A percentile compares a stretch with the other conserved stretches of the same genome.
phyloP scores from a whole-genome alignment of 2,888 invertebrate genomes.

The Galeruca laticollis region DNA sequence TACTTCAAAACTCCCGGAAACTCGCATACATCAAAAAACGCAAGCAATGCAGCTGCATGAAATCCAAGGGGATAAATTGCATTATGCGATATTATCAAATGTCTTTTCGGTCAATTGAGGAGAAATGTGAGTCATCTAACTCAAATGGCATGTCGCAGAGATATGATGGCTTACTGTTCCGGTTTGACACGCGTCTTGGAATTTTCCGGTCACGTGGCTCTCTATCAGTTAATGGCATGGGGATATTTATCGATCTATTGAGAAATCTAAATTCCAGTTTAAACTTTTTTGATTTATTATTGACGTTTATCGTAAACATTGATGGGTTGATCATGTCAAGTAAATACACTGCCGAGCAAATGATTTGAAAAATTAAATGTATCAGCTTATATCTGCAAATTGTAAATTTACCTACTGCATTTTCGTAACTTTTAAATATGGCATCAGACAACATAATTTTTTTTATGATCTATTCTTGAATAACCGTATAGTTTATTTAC shows the following conservation, averaged over 20 bases:
- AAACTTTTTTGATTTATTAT: too few species aligned
- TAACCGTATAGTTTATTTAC: too few species aligned
- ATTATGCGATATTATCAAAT: conserved; percentile 30
- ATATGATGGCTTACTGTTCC: conserved; percentile 30
- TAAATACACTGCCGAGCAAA: too few species aligned
- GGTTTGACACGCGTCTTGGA: conserved; percentile 34
- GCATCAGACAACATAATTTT: too few species aligned
- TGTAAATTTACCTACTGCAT: too few species aligned
- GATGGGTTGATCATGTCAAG: background rate
- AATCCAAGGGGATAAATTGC: conserved; percentile 25
- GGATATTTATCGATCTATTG: background rate
- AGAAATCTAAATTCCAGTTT: too few species aligned
- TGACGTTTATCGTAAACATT: too few species aligned
- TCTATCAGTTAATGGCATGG: conserved; percentile 56
- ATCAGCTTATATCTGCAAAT: too few species aligned
- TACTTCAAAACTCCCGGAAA: conserved; percentile 2
- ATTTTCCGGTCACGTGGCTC: conserved; percentile 64
- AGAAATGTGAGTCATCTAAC: conserved; percentile 29
- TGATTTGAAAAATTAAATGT: too few species aligned
- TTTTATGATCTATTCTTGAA: too few species aligned
- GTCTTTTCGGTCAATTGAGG: conserved; percentile 34
- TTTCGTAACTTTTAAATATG: too few species aligned
- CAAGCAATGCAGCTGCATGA: conserved; percentile 32
- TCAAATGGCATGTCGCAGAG: conserved; percentile 24
- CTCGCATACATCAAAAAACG: background rate